A percentile compares a stretch with the other conserved stretches of the same genome.
These are phyloP conservation scores for Zingel zingel DNA, from an alignment of 2,113 vertebrate species.

Conservation along the genomic window DNA sequence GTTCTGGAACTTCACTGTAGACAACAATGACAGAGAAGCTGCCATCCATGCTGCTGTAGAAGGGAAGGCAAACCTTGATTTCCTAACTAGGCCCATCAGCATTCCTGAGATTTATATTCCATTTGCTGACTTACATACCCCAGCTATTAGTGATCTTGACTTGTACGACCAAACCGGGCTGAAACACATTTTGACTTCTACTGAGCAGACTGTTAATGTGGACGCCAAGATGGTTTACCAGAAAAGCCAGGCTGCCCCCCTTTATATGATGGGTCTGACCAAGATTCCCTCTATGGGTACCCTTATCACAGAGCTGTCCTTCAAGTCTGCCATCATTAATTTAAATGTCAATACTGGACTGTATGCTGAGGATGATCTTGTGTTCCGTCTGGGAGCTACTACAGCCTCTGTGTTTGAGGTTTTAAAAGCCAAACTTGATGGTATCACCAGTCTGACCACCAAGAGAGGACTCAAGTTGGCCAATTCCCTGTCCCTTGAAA, in stretches of 20 bases:
- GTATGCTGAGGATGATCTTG: conserved; percentile 89
- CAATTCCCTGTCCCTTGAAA: conserved; percentile 88
- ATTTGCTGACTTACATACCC: conserved; percentile 81
- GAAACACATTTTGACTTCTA: conserved; percentile 88
- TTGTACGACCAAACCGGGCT: conserved; percentile 90
- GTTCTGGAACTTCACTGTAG: conserved; percentile 86
- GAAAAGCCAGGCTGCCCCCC: conserved; percentile 83
- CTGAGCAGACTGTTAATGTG: conserved; percentile 89
- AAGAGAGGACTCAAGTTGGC: conserved; percentile 91
- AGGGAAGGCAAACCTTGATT: conserved; percentile 91
- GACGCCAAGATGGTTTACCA: conserved; percentile 88
- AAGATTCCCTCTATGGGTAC: conserved; percentile 88
- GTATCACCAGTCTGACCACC: conserved; percentile 89
- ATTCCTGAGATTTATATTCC: conserved; percentile 88
- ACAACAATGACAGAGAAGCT: conserved; percentile 84
- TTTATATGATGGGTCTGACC: conserved; percentile 75
- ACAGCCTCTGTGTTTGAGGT: conserved; percentile 88
- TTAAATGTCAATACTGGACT: conserved; percentile 87
- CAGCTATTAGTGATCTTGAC: conserved; percentile 84
- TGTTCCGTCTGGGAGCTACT: conserved; percentile 86
- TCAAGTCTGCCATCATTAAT: conserved; percentile 92
- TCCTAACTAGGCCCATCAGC: conserved; percentile 87
- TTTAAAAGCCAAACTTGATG: conserved; percentile 90
- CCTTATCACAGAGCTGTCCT: conserved; percentile 89
- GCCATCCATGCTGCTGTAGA: conserved; percentile 82